A percentile compares a stretch with the other conserved stretches of the same genome.
Conservation (phyloP, 1,140 invertebrate species). For the Calephelis nemesis region DNA sequence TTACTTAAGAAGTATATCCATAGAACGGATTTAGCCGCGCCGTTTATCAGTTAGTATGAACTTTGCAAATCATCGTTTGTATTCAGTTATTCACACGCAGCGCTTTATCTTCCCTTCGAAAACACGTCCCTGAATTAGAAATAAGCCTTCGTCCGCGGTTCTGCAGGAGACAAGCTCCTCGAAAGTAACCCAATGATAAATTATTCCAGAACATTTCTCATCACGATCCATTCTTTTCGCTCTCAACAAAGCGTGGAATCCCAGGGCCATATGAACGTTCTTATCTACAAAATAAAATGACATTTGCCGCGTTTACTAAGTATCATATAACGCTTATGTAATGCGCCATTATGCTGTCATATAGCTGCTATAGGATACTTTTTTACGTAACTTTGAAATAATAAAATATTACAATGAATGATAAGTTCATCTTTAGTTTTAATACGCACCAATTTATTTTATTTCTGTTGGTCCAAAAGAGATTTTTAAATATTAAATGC, state of each 20-base stretch:
- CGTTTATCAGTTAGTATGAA: conserved; percentile 33
- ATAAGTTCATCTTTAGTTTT: too few relatives aligned
- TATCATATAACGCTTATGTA: conserved; percentile 42
- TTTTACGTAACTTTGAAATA: background rate
- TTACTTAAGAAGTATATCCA: too few relatives aligned
- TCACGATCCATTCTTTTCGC: conserved; percentile 67
- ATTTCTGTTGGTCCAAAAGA: too few relatives aligned
- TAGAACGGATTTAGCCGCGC: conserved; percentile 32
- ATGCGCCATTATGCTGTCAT: conserved; percentile 1
- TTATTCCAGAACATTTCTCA: conserved; percentile 74
- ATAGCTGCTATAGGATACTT: background rate
- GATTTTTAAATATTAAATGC: too few relatives aligned
- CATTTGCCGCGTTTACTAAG: conserved; percentile 53
- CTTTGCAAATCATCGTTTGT: conserved; percentile 58
- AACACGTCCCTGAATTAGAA: conserved; percentile 67
- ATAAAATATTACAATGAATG: too few relatives aligned
- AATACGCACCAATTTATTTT: too few relatives aligned
- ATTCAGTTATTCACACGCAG: conserved; percentile 66
- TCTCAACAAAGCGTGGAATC: conserved; percentile 64
- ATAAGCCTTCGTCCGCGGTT: conserved; percentile 61
- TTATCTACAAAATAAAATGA: conserved; percentile 70
- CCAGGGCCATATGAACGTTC: conserved; percentile 56
- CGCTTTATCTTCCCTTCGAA: conserved; percentile 63
- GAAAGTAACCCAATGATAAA: conserved; percentile 71
- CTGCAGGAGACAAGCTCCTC: conserved; percentile 57